Evolutionary conservation across 2,113 vertebrate species (phyloP).

Genomic region (Antigone vipio): DNA sequence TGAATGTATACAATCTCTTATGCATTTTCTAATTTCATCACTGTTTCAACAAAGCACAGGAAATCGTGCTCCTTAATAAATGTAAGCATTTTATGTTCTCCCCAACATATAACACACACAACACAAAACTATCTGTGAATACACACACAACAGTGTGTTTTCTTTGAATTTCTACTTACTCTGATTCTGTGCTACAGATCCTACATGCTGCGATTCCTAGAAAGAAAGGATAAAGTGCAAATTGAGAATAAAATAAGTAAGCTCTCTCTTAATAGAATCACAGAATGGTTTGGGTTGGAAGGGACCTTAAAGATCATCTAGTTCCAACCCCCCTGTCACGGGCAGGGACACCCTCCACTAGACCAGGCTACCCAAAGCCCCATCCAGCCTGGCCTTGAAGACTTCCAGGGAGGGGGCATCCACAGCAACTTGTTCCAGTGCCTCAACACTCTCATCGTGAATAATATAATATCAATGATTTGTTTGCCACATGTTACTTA

Average conservation of each 20-base stretch:
- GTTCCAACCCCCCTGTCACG: too few relatives aligned
- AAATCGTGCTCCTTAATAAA: not conserved
- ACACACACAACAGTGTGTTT: not conserved
- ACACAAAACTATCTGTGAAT: not conserved
- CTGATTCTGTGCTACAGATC: slow-evolving; percentile 76
- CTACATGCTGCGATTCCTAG: slow-evolving; percentile 79
- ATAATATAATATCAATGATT: not conserved
- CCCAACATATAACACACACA: fast-evolving
- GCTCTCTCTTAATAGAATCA: not conserved
- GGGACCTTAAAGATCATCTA: too few relatives aligned
- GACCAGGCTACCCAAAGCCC: too few relatives aligned
- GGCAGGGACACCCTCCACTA: too few relatives aligned
- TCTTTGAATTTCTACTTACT: slow-evolving; percentile 79
- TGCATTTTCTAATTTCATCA: not conserved
- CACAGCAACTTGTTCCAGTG: too few relatives aligned
- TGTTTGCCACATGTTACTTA: not conserved
- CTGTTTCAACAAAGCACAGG: not conserved
- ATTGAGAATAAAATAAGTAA: not conserved
- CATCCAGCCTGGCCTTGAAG: too few relatives aligned
- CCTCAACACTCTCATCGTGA: too few relatives aligned
- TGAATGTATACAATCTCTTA: not conserved
- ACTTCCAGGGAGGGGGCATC: too few relatives aligned
- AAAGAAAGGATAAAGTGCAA: not conserved
- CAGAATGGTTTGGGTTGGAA: too few relatives aligned
- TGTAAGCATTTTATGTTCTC: not conserved